Conservation (phyloP, 2,888 invertebrate genomes). For the Chrysodeixis includens region DNA sequence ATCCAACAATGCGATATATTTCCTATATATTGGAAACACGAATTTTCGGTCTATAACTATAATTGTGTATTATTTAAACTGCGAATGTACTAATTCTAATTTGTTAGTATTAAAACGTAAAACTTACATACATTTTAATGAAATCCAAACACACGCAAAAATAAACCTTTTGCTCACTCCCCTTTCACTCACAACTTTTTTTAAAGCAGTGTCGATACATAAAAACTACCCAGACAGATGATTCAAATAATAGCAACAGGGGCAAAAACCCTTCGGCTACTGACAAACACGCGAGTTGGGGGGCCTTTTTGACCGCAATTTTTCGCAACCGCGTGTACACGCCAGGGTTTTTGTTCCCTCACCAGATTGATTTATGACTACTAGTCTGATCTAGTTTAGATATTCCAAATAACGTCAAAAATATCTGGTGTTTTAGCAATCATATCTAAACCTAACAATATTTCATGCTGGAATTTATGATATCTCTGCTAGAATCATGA, state of each 20-base stretch:
- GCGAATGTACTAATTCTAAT: too few species aligned
- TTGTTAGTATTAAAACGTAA: too few species aligned
- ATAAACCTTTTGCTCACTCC: not conserved
- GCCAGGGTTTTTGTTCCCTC: constrained; percentile 69
- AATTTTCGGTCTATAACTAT: too few species aligned
- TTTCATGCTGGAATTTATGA: not conserved
- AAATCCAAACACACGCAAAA: not conserved
- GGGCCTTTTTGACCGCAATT: constrained; percentile 65
- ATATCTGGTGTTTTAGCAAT: constrained; percentile 8
- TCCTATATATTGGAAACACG: too few species aligned
- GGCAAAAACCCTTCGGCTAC: constrained; percentile 59
- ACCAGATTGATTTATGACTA: constrained; percentile 77
- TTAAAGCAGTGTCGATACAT: constrained; percentile 19
- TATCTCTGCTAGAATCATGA: not conserved
- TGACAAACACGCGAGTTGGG: constrained; percentile 48
- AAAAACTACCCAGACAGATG: constrained; percentile 41
- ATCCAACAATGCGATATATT: too few species aligned
- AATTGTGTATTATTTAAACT: too few species aligned
- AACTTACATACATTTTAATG: too few species aligned
- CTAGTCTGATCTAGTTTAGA: constrained; percentile 73
- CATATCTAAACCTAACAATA: constrained; percentile 2
- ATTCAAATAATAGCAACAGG: constrained; percentile 41
- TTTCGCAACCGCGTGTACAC: constrained; percentile 62
- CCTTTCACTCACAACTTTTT: constrained; percentile 30
- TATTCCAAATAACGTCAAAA: constrained; percentile 61